Percentiles rank a stretch among this genome's conserved stretches.
These are phyloP conservation scores for Ichneumoninae sp. DNA, from an alignment of 2,888 invertebrate genomes.

Conservation along the genomic window DNA sequence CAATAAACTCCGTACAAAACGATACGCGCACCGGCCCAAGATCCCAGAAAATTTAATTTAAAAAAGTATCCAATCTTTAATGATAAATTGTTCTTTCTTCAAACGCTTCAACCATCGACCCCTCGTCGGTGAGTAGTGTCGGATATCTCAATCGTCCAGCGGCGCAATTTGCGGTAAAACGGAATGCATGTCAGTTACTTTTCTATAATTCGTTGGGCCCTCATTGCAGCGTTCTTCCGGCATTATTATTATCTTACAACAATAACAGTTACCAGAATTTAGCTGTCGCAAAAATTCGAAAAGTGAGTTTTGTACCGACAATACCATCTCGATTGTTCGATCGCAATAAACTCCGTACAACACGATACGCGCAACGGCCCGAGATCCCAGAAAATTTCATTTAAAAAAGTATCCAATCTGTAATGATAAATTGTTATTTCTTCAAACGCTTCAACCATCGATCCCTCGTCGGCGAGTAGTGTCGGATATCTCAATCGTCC, in stretches of 20 bases:
- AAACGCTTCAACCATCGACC: neutral
- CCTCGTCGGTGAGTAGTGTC: neutral
- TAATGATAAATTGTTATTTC: too few species aligned
- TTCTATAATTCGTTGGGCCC: too few species aligned
- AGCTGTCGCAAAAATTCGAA: too few species aligned
- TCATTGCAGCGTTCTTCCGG: too few species aligned
- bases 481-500: slow-evolving; percentile 9
- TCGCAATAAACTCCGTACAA: too few species aligned
- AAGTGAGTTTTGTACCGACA: too few species aligned
- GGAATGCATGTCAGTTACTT: neutral
- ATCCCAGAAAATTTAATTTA: neutral
- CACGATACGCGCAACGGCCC: neutral
- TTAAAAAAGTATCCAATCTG: neutral
- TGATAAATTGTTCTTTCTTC: too few species aligned
- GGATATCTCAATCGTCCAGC: slow-evolving; percentile 1
- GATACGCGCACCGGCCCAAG: neutral
- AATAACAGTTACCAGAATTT: too few species aligned
- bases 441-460: neutral
- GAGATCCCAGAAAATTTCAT: neutral
- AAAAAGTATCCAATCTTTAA: neutral
- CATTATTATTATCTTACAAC: too few species aligned
- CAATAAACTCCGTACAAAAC: neutral
- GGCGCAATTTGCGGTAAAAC: slow-evolving; percentile 12
- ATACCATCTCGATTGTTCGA: too few species aligned
- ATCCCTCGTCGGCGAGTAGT: neutral